Evolutionary conservation across 2,113 vertebrate species (phyloP).

Genomic region (Cyprinodon tularosa): DNA sequence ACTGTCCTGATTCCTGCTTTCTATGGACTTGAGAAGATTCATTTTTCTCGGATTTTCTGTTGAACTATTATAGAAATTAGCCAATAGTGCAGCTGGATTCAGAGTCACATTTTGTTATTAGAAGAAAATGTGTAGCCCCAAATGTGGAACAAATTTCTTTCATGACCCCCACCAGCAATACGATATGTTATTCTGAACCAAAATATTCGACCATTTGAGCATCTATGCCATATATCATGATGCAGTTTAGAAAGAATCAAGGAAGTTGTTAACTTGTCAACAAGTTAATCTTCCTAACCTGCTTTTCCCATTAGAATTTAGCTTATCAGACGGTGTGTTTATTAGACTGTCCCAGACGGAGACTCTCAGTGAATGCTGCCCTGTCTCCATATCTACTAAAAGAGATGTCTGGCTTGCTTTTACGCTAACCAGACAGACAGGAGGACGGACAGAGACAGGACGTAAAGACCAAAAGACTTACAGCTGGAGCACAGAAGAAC

Average conservation of each 20-base stretch:
- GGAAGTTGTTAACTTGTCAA: no score
- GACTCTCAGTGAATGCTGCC: neutral
- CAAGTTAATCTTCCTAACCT: neutral
- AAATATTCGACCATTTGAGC: no score
- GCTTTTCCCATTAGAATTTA: neutral
- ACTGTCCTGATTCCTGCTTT: neutral
- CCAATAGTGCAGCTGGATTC: neutral
- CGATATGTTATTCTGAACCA: no score
- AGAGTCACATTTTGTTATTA: neutral
- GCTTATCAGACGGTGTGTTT: neutral
- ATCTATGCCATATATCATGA: no score
- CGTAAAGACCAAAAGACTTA: slow-evolving; percentile 37
- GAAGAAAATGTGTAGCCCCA: neutral
- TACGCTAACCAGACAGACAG: slow-evolving; percentile 62
- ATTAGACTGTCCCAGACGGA: neutral
- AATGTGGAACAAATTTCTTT: neutral
- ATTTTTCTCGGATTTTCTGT: neutral
- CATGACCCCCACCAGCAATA: neutral
- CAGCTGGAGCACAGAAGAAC: slow-evolving; percentile 42
- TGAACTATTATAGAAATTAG: neutral
- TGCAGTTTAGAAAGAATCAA: no score
- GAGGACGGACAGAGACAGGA: slow-evolving; percentile 36
- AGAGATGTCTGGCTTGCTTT: slow-evolving; percentile 44
- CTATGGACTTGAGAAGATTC: neutral
- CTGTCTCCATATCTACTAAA: slow-evolving; percentile 32